Conservation (phyloP, 2,888 invertebrate genomes). For the Pammene fasciana region DNA sequence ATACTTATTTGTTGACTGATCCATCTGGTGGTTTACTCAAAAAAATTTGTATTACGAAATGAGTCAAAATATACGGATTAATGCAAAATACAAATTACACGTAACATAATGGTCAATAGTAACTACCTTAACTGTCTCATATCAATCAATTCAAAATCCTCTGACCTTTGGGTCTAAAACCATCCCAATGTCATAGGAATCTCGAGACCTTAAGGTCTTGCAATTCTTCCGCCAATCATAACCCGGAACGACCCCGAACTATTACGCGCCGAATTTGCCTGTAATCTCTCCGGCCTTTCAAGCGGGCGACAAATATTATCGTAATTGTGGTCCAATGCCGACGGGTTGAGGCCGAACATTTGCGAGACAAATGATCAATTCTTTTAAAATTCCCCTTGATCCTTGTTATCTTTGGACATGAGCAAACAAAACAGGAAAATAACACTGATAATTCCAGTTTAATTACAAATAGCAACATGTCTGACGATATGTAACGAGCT, state of each 20-base stretch:
- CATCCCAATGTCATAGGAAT: conserved; percentile 27
- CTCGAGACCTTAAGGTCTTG: conserved; percentile 35
- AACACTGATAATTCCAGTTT: background rate
- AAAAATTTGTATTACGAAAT: too few species aligned
- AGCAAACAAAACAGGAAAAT: conserved; percentile 1
- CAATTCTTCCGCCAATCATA: conserved; percentile 38
- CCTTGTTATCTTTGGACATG: conserved; percentile 24
- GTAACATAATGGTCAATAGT: too few species aligned
- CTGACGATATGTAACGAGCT: background rate
- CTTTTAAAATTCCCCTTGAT: conserved; percentile 30
- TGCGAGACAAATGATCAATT: conserved; percentile 27
- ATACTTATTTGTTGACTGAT: too few species aligned
- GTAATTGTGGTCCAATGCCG: conserved; percentile 44
- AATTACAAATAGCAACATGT: background rate
- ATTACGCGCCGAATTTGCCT: conserved; percentile 43
- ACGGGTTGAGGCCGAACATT: conserved; percentile 39
- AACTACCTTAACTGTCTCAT: too few species aligned
- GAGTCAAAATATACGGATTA: too few species aligned
- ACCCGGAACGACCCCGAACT: conserved; percentile 40
- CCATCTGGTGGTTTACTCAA: too few species aligned
- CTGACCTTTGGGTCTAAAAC: conserved; percentile 10
- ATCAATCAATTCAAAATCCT: conserved; percentile 1
- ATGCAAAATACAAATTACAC: too few species aligned
- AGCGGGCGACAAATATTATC: conserved; percentile 37
- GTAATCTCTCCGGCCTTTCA: conserved; percentile 45